Base-by-base conservation (phyloP, 2,888 invertebrate genomes). In the Monopis laevigella region DNA sequence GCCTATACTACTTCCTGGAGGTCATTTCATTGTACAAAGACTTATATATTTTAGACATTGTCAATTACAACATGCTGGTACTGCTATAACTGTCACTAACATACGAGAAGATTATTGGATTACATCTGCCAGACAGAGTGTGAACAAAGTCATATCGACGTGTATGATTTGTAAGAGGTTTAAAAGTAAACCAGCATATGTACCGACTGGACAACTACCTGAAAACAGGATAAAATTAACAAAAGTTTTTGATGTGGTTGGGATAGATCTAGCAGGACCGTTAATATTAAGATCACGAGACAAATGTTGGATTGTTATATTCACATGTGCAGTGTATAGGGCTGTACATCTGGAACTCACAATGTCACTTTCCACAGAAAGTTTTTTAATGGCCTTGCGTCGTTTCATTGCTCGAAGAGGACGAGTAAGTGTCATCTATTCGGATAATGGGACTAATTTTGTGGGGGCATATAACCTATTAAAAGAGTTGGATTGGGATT, bases 301-400 rank as follows among this genome's bases (percentile, higher is more conserved):
- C 12, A 29, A 29, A 7, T 29, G 29, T 11, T 29, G 29, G 29
- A 29, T 29, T 2, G 29, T 42, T 10, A 17, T 45, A 12, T 45
- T 30, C 11, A 45, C 45, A 3, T 42, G 45, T 19, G 45, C 45
- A 3, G 30, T 35, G 3, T 45, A 40, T 21, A 42, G 42, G 2
- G 45, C 45, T 1, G 16, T 45, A 2, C 29, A 29, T 29, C 14
- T 29, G 14, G 29, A 29, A 29, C 7, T 29, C 3, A 11, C 12
- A 2, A 2, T 36, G 18, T 29, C 21, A 6, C 26, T 19, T n/a
- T 41, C 34, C 2, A 32, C 30, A 2, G 32, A 32, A 30, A 24
- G 14, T 3, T 19, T 34, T 19, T 10, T 18, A 11, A 29, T 30
- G 19, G 27, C 40, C 2, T 14, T 46, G 13, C 7, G 46, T 39